Evolutionary conservation across 2,888 invertebrate species (phyloP).

Genomic region (Anodontia alba): DNA sequence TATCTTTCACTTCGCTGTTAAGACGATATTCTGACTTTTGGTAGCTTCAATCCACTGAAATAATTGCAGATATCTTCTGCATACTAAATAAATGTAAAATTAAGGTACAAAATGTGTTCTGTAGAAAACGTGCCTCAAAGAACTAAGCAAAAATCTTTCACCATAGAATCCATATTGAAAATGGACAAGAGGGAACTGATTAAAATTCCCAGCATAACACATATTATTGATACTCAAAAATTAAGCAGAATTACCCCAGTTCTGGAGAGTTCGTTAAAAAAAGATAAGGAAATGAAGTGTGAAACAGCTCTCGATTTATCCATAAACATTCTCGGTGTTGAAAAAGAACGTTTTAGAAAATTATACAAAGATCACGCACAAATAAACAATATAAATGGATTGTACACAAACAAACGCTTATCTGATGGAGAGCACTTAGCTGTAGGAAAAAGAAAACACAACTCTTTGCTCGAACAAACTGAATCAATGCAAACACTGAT

Average conservation of each 20-base stretch:
- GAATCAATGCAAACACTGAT: background rate
- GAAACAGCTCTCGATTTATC: conserved; percentile 7
- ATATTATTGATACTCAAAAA: background rate
- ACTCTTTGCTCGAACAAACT: background rate
- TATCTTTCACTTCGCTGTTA: no score
- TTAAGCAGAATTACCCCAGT: background rate
- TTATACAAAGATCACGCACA: conserved; percentile 1
- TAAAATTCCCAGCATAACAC: background rate
- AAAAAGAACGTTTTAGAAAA: conserved; percentile 1
- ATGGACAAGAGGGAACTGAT: background rate
- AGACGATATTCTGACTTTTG: no score
- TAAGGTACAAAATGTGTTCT: background rate
- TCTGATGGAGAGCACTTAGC: conserved; percentile 14
- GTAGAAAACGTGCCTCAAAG: no score
- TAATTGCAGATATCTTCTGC: no score
- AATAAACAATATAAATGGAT: conserved; percentile 19
- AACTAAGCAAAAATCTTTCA: background rate
- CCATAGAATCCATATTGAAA: conserved; percentile 3
- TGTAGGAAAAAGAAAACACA: background rate
- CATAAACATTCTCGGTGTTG: conserved; percentile 3
- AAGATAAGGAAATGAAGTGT: background rate
- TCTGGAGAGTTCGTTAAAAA: background rate
- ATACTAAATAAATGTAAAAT: no score
- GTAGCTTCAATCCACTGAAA: no score
- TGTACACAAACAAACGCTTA: conserved; percentile 10